A percentile compares a stretch with the other conserved stretches of the same genome.
Conservation (phyloP, 1,140 invertebrate species). For the Drosophila serrata region DNA sequence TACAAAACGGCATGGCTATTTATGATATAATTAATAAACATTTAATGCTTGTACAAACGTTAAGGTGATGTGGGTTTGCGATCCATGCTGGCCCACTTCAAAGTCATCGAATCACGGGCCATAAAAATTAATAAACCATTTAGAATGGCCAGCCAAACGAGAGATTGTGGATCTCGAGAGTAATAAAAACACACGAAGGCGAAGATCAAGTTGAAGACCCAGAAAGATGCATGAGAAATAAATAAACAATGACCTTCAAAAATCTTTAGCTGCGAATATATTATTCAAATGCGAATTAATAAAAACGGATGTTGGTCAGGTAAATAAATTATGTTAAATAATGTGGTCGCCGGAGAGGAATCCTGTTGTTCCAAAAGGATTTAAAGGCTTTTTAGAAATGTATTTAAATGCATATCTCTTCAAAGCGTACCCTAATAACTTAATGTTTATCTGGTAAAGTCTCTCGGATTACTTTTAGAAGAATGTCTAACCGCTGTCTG, state of each 20-base stretch:
- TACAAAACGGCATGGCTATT: slow-evolving; percentile 40
- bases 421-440: slow-evolving; percentile 5
- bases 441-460: not conserved
- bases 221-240: slow-evolving; percentile 49
- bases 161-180: slow-evolving; percentile 68
- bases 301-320: slow-evolving; percentile 30
- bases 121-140: slow-evolving; percentile 52
- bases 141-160: slow-evolving; percentile 55
- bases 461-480: not conserved
- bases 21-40: slow-evolving; percentile 56
- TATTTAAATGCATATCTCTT: not conserved
- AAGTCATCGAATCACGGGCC: slow-evolving; percentile 47
- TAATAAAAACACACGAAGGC: slow-evolving; percentile 54
- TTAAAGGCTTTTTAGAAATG: not conserved
- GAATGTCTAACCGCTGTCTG: not conserved
- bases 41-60: slow-evolving; percentile 29
- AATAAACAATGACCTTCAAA: slow-evolving; percentile 57
- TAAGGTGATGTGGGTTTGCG: slow-evolving; percentile 27
- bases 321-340: slow-evolving; percentile 21
- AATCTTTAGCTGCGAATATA: slow-evolving; percentile 40
- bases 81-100: slow-evolving; percentile 54
- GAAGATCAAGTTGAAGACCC: slow-evolving; percentile 44
- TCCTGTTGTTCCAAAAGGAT: slow-evolving; percentile 12
- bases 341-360: not conserved
- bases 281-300: slow-evolving; percentile 20